These are phyloP conservation scores for Heliopora coerulea DNA, from an alignment of 92 coral and sea anemone species.

Conservation along the genomic window DNA sequence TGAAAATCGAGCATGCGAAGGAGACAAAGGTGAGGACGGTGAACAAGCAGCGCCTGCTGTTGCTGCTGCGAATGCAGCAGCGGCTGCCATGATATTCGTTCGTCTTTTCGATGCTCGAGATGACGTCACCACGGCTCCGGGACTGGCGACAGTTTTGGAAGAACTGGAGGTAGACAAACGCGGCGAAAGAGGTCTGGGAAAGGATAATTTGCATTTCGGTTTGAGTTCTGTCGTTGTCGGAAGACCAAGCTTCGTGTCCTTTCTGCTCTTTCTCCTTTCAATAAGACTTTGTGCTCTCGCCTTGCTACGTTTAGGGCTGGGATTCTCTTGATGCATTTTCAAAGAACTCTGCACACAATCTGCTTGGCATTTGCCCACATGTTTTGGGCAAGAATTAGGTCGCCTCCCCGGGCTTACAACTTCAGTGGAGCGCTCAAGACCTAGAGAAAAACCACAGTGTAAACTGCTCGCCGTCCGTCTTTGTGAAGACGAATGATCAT, in stretches of 20 bases:
- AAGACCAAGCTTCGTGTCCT: constrained; percentile 1
- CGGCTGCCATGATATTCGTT: constrained; percentile 94
- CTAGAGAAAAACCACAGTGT: constrained; percentile 31
- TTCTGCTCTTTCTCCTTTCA: constrained; percentile 30
- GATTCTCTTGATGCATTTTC: constrained; percentile 16
- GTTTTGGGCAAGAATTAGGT: constrained; percentile 34
- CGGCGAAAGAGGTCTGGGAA: constrained; percentile 54
- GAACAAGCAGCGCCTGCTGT: constrained; percentile 99
- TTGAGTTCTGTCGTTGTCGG: background rate
- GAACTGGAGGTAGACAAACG: constrained; percentile 76
- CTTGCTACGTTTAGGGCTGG: constrained; percentile 22
- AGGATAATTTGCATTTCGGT: constrained; percentile 30
- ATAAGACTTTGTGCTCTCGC: constrained; percentile 13
- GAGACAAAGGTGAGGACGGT: constrained; percentile 44
- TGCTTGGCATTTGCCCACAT: constrained; percentile 14
- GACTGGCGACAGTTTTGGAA: constrained; percentile 60
- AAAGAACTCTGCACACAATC: background rate
- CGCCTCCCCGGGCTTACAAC: constrained; percentile 23
- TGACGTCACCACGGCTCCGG: constrained; percentile 98
- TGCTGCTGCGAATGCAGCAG: constrained; percentile 99
- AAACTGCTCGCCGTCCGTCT: background rate
- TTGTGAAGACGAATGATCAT: background rate
- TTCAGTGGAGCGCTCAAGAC: constrained; percentile 31
- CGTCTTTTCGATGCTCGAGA: constrained; percentile 86
- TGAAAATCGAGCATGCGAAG: constrained; percentile 62